Evolutionary conservation across 1,140 invertebrate species (phyloP).

Genomic region (Dolichoris vasculosae): DNA sequence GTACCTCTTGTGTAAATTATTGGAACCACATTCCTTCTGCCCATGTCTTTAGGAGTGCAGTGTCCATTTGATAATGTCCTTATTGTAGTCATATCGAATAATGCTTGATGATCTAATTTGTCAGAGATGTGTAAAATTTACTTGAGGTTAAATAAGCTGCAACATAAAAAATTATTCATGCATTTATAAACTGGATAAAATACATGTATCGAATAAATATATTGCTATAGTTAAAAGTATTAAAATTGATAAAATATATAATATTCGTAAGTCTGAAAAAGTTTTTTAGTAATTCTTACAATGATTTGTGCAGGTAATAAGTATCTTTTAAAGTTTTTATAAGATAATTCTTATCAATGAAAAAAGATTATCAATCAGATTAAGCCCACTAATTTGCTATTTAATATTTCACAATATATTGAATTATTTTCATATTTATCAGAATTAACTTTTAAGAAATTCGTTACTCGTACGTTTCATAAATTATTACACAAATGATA

Average conservation of each 20-base stretch:
- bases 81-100: slow-evolving; percentile 54
- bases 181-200: no score
- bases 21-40: slow-evolving; percentile 81
- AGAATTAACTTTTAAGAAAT: no score
- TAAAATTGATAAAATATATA: neutral
- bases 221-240: neutral
- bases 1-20: slow-evolving; percentile 85
- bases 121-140: neutral
- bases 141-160: neutral
- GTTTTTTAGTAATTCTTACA: neutral
- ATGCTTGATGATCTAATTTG: slow-evolving; percentile 11
- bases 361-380: no score
- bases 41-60: slow-evolving; percentile 60
- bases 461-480: no score
- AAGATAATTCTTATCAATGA: no score
- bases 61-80: slow-evolving; percentile 41
- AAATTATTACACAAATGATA: no score
- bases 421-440: no score
- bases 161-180: neutral
- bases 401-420: no score
- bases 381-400: no score
- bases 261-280: neutral
- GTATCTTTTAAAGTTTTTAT: no score
- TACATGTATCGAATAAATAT: no score
- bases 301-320: neutral